Base-by-base conservation (phyloP, 2,113 vertebrate species). In the Dromaius novaehollandiae region DNA sequence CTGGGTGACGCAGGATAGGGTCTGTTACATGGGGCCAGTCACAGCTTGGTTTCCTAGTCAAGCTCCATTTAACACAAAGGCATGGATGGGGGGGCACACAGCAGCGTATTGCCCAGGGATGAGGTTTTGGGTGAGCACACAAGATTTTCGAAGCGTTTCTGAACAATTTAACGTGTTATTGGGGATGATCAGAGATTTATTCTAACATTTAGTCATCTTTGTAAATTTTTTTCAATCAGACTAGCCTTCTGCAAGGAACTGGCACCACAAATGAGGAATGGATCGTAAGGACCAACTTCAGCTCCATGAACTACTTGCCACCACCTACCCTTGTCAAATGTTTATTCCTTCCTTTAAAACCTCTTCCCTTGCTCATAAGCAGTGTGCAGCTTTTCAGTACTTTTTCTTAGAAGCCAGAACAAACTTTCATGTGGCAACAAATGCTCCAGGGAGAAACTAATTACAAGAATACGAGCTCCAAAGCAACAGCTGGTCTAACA, bases 11-110 rank as follows among this genome's bases (percentile, higher is more conserved):
- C 17, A 38, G 38, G 32, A 3, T 70, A 76, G 0, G 0, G 28
- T 44, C 36, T 60, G 53, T 44, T 40, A 8, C 21, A 38, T 5
- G 17, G 15, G 38, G 36, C 24, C 38, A 40, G 15, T 46, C 7
- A 46, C 46, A 69, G n/a, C 28, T 40, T 2, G 0, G 19, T 5
- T 36, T 48, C n/a, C 53, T 70, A 13, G 19, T 34, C 38, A 50
- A 36, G 48, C 18, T 64, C 65, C 0, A 1, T 20, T 76, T 24
- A 55, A 56, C 40, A 20, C 8, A 42, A n/a, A 71, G 30, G 25
- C 24, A n/a, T 14, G 14, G 34, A 11, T 8, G 24, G 25, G 34
- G 17, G 13, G 20, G 8, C 44, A 19, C 48, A 20, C 0, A 3
- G 30, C 40, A 82, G 20, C 56, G 19, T 12, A 11, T 32, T 74